Conservation (phyloP, 2,113 vertebrate genomes). For the Siniperca chuatsi region DNA sequence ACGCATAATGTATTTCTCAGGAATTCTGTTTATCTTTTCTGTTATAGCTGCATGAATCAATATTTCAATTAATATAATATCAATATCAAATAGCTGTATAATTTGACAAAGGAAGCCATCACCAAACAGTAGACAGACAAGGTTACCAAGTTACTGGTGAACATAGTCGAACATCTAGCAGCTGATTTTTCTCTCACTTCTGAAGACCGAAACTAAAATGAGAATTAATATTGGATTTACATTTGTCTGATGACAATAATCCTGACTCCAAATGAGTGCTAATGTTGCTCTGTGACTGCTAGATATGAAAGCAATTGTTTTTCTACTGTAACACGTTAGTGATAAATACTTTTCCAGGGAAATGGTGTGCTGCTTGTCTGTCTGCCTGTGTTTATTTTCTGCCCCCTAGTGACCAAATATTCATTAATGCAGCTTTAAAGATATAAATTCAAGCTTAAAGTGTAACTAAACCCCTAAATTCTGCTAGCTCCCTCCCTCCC, state of each 20-base stretch:
- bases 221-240: neutral
- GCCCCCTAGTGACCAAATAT: neutral
- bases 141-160: neutral
- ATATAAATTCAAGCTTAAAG: neutral
- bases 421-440: neutral
- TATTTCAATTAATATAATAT: neutral
- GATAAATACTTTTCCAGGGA: neutral
- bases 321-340: too few relatives aligned
- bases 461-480: too few relatives aligned
- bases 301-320: neutral
- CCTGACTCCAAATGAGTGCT: neutral
- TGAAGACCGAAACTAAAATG: neutral
- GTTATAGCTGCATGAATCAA: neutral
- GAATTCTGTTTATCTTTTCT: neutral
- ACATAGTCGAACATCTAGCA: neutral
- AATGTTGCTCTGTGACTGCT: neutral
- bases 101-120: neutral
- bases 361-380: neutral
- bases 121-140: neutral
- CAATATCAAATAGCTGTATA: neutral
- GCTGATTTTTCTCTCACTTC: neutral
- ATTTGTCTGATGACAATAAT: neutral
- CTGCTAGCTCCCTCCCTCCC: too few relatives aligned
- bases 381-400: neutral
- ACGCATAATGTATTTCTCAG: neutral